A percentile compares a stretch with the other conserved stretches of the same genome.
Evolutionary conservation across 1,140 invertebrate genomes (phyloP).

Genomic region (Panagrolaimus sp.): DNA sequence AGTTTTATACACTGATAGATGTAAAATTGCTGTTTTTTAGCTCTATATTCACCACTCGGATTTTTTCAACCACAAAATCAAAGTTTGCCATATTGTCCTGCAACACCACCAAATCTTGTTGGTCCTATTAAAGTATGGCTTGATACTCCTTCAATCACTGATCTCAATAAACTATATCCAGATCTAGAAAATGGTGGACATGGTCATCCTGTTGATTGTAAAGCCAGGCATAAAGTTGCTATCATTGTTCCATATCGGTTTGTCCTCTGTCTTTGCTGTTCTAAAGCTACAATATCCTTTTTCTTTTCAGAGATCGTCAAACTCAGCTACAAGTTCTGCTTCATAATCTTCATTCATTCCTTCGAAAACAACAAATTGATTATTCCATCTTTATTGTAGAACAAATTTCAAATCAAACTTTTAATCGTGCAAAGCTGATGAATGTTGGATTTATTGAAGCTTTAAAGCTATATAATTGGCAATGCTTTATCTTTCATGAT

Average conservation of each 20-base stretch:
- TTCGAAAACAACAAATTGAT: slow-evolving; percentile 66
- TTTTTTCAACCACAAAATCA: background rate
- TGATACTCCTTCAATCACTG: slow-evolving; percentile 37
- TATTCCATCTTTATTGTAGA: slow-evolving; percentile 86
- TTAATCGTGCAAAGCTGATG: slow-evolving; percentile 86
- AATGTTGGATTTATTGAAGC: slow-evolving; percentile 73
- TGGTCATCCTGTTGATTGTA: slow-evolving; percentile 41
- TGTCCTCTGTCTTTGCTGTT: background rate
- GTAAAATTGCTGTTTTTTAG: background rate
- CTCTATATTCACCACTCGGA: background rate
- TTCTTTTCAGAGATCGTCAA: slow-evolving; percentile 34
- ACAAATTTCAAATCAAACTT: slow-evolving; percentile 66
- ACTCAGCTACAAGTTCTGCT: slow-evolving; percentile 50
- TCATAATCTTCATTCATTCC: slow-evolving; percentile 53
- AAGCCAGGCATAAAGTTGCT: slow-evolving; percentile 48
- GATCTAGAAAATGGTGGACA: slow-evolving; percentile 51
- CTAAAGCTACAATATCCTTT: background rate
- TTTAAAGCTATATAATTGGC: slow-evolving; percentile 57
- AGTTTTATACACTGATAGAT: too few relatives aligned
- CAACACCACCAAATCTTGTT: slow-evolving; percentile 35
- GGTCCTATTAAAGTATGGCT: slow-evolving; percentile 52
- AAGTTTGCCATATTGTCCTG: background rate
- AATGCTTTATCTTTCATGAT: slow-evolving; percentile 89
- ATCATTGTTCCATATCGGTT: slow-evolving; percentile 27
- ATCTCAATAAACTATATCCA: slow-evolving; percentile 46